Conservation (phyloP, 2,113 vertebrate genomes). For the Heterochromis multidens region DNA sequence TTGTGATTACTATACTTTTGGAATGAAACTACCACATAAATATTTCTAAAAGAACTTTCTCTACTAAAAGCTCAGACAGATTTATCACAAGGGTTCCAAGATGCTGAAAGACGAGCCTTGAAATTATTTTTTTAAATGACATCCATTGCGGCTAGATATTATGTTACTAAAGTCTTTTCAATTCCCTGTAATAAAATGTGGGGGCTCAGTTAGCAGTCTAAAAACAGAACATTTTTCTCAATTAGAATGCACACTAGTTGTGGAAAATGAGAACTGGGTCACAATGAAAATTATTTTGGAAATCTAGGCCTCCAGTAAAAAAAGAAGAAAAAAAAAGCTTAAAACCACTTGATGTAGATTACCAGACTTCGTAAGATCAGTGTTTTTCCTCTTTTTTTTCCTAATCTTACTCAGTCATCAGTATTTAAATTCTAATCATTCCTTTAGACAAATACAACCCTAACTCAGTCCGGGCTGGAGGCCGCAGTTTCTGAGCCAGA, state of each 20-base stretch:
- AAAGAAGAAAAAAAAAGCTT: neutral
- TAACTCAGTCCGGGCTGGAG: constrained; percentile 12
- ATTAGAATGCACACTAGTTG: constrained; percentile 14
- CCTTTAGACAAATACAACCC: constrained; percentile 34
- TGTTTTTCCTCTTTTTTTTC: neutral
- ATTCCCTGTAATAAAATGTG: neutral
- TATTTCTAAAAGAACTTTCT: neutral
- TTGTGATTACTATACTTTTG: neutral
- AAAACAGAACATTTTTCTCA: constrained; percentile 29
- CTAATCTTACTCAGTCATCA: neutral
- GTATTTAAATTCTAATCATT: constrained; percentile 33
- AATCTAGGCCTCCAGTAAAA: constrained; percentile 41
- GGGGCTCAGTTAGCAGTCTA: neutral
- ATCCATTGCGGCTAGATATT: neutral
- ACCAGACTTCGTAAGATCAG: constrained; percentile 1
- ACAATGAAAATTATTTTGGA: constrained; percentile 38
- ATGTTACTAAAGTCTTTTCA: neutral
- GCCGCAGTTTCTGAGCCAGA: constrained; percentile 52
- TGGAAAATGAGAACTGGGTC: constrained; percentile 53
- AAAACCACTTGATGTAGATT: constrained; percentile 10
- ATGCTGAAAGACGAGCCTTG: neutral
- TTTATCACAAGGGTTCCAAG: neutral
- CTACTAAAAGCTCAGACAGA: neutral
- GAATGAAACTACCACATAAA: neutral
- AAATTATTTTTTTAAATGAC: neutral